phyloP scores from a whole-genome alignment of 2,888 invertebrate genomes.

The Ditula angustiorana region DNA sequence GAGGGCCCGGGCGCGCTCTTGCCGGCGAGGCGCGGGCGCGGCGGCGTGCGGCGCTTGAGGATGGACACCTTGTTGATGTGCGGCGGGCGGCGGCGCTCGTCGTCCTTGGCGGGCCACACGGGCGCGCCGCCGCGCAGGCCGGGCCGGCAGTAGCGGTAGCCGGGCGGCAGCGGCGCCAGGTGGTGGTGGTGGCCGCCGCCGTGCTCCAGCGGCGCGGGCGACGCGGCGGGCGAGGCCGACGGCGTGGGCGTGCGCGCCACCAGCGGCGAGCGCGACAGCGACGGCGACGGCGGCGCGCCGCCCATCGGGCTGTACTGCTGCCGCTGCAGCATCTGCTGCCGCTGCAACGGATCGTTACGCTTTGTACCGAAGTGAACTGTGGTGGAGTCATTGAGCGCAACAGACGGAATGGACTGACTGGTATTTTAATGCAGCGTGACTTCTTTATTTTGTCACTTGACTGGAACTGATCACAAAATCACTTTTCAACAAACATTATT shows the following conservation, averaged over 20 bases:
- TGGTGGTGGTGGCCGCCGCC: constrained; percentile 79
- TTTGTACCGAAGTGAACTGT: background rate
- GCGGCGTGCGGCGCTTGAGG: constrained; percentile 86
- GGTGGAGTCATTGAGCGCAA: too few species aligned
- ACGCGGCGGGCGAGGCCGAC: constrained; percentile 73
- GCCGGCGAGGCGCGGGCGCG: constrained; percentile 75
- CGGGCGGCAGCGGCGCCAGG: constrained; percentile 84
- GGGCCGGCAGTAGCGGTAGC: constrained; percentile 86
- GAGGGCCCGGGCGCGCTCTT: constrained; percentile 57
- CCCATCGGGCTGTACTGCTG: constrained; percentile 83
- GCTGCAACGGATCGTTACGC: constrained; percentile 51
- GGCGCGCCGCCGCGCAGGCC: constrained; percentile 89
- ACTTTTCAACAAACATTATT: too few species aligned
- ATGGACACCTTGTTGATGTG: constrained; percentile 85
- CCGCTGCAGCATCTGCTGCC: constrained; percentile 79
- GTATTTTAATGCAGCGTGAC: too few species aligned
- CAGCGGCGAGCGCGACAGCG: constrained; percentile 84
- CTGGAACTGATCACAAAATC: too few species aligned
- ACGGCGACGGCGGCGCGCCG: constrained; percentile 85
- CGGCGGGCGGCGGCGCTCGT: constrained; percentile 65
- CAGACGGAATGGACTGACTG: too few species aligned
- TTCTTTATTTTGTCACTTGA: too few species aligned
- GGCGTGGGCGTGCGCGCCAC: constrained; percentile 80
- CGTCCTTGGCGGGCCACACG: constrained; percentile 85
- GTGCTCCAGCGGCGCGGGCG: constrained; percentile 68